Evolutionary conservation across 2,888 invertebrate genomes (phyloP), one percentile per base, ranked within the genome.

Genomic region (Heliothis peltigera): DNA sequence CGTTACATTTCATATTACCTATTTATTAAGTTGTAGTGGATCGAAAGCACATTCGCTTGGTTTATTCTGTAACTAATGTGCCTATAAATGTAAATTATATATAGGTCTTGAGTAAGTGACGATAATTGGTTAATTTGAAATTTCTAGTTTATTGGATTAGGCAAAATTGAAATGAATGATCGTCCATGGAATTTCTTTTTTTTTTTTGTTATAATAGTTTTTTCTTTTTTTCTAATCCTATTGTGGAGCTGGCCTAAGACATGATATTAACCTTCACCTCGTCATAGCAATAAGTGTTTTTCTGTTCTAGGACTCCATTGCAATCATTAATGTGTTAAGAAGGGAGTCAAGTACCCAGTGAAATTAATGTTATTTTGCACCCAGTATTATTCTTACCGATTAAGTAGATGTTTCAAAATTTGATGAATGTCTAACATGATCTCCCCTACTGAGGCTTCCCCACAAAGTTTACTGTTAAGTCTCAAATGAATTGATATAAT

Each of bases 71-170:
- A 93, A 94, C 94, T 93, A 91, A 93, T 94, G 94, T 94, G 94
- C 94, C 94, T 94, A 93, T 94, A 93, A 93, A 91, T 93, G 89
- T 93, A 93, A 94, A 93, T 89, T 94, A 93, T 91, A 89, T 87
- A 91, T 93, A 94, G 94, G 92, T 91, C 90, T 92, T 78, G 89
- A 91, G 86, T 91, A 92, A 91, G 91, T 89, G 90, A 92, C 88
- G 87, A 89, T 87, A 86, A 91, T 89, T 87, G 89, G 89, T 91
- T 92, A 81, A 87, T 89, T 91, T 87, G 75, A 88, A 92, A 89
- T 90, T 91, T 76, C 86, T 87, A 87, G 90, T 90, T 84, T 85
- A 86, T 85, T 84, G 79, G 79, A 86, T 83, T 87, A 85, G 84
- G 81, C 82, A 77, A 85, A 85, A 81, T 84, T 83, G 79, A 83